Evolutionary conservation across 2,113 vertebrate species (phyloP), one percentile per base, ranked within the genome.

Genomic region (Anseranas semipalmata): DNA sequence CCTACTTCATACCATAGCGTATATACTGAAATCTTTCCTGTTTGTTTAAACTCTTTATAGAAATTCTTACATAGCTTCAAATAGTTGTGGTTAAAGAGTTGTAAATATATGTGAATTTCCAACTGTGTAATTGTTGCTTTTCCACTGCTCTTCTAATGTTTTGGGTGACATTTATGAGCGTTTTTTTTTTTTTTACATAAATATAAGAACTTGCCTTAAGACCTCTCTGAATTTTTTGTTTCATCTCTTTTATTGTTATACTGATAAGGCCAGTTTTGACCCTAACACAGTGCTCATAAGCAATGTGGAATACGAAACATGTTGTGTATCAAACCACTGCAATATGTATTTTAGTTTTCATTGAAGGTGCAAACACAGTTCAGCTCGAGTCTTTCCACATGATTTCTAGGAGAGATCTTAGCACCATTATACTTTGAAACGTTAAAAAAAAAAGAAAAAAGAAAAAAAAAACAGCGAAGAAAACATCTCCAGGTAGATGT

Each of bases 1-100:
- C 73, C 85, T 89, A 43, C 70, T 83, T 76, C 77, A 66, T 55
- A 79, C 66, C 41, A 22, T 4, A 75, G 58, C 27, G 21, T 25
- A 24, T 70, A 58, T 62, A 76, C 58, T 79, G 89, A 91, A 89
- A 59, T 52, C 3, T 63, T 87, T 85, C 53, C 75, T 91, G 77
- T 89, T 96, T 94, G 90, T 56, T 93, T 94, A 96, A 95, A 62
- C 37, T 58, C 84, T 94, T 95, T 92, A 91, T 48, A 87, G 89
- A 89, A 85, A 91, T 94, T 67, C 84, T 92, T 71, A 74, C 79
- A 80, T 58, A 63, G n/a, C 50, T 89, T 72, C 63, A 87, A 76
- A 73, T 53, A 89, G 48, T 8, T 94, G 91, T 95, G 77, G 92
- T 95, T 95, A 87, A 89, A 66, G 77, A 90, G 76, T 82, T 94